Conservation (phyloP, 2,113 vertebrate genomes). For the Strix uralensis region DNA sequence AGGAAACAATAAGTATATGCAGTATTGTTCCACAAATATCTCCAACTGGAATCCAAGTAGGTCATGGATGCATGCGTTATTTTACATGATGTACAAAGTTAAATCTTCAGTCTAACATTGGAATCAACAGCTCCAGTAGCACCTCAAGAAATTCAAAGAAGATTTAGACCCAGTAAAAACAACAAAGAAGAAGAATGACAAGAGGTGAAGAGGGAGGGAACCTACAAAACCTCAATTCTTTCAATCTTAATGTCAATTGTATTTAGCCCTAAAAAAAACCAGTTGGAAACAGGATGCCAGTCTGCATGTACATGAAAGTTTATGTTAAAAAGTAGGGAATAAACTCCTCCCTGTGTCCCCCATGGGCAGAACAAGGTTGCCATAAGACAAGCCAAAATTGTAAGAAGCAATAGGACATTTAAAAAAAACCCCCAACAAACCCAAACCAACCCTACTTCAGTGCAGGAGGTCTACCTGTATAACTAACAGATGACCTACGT, state of each 20-base stretch:
- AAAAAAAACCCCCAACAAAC: too few relatives aligned
- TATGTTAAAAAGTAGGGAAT: not conserved
- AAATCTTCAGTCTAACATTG: not conserved
- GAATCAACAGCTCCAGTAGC: not conserved
- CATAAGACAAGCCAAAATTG: not conserved
- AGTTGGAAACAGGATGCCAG: not conserved
- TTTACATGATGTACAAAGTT: not conserved
- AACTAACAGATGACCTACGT: not conserved
- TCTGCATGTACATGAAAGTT: not conserved
- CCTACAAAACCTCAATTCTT: not conserved
- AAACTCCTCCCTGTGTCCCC: not conserved
- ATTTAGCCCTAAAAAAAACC: not conserved
- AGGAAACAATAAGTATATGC: not conserved
- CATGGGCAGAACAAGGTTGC: not conserved
- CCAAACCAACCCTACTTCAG: not conserved
- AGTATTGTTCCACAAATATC: not conserved
- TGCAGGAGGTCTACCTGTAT: not conserved
- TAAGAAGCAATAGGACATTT: not conserved
- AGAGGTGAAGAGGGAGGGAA: not conserved
- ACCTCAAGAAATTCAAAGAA: not conserved
- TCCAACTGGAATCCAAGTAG: not conserved
- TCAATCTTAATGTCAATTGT: not conserved
- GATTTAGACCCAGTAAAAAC: not conserved
- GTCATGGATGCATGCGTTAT: not conserved
- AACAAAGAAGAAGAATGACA: not conserved